These are phyloP conservation scores for Dendropsophus ebraccatus DNA, from an alignment of 2,113 vertebrate species.

Conservation along the genomic window DNA sequence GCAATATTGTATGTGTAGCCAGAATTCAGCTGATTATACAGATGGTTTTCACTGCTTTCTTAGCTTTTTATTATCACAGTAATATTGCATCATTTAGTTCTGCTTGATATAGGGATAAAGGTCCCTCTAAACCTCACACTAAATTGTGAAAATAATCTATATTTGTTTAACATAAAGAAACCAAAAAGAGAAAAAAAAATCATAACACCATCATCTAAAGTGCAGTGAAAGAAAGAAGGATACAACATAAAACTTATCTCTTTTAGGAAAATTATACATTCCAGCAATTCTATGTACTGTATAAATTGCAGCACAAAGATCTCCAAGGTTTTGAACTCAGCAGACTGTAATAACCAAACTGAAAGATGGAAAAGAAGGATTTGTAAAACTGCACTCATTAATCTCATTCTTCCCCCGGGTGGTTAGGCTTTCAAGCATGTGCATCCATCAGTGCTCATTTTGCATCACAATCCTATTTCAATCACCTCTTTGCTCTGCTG, in stretches of 20 bases:
- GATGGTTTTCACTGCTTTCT: neutral
- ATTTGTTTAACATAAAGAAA: neutral
- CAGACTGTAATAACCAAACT: constrained; percentile 38
- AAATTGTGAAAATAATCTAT: neutral
- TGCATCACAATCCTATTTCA: constrained; percentile 37
- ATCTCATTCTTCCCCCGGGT: constrained; percentile 37
- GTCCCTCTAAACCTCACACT: neutral
- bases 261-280: constrained; percentile 22
- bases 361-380: constrained; percentile 40
- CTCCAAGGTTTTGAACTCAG: constrained; percentile 20
- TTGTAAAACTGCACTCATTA: constrained; percentile 40
- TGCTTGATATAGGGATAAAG: neutral
- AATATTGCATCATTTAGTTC: neutral
- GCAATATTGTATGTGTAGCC: neutral
- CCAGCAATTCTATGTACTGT: neutral
- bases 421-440: constrained; percentile 29
- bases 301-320: constrained; percentile 16
- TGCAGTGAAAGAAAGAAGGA: too few species aligned
- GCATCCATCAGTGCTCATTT: constrained; percentile 30
- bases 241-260: constrained; percentile 13
- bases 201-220: neutral
- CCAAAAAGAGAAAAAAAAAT: neutral
- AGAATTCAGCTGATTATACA: neutral
- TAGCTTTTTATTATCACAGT: neutral
- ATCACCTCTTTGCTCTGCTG: constrained; percentile 1